Evolutionary conservation across 1,140 invertebrate species (phyloP).

Genomic region (Dermatophagoides farinae): DNA sequence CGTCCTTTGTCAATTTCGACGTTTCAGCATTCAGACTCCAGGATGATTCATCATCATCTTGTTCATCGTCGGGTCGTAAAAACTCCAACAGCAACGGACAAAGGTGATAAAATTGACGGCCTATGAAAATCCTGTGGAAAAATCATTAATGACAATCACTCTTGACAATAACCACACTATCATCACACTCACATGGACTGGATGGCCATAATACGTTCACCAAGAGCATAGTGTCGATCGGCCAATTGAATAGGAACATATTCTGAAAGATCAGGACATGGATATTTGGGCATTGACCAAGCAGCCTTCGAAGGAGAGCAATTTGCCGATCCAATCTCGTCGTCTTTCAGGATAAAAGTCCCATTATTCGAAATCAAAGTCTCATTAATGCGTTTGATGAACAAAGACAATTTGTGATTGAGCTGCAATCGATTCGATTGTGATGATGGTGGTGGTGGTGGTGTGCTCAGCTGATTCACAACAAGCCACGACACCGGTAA

Average conservation of each 20-base stretch:
- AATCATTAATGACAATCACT: neutral
- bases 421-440: neutral
- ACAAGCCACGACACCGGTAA: neutral
- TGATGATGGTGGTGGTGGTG: neutral
- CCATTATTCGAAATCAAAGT: conserved; percentile 32
- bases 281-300: conserved; percentile 26
- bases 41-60: neutral
- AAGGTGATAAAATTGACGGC: conserved; percentile 60
- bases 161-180: too few relatives aligned
- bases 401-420: conserved; percentile 36
- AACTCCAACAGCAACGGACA: conserved; percentile 58
- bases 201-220: conserved; percentile 66
- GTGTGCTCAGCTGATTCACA: too few relatives aligned
- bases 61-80: conserved; percentile 12
- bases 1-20: neutral
- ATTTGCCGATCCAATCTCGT: too few relatives aligned
- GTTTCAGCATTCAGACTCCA: neutral
- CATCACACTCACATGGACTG: conserved; percentile 47
- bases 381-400: conserved; percentile 50
- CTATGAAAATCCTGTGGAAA: conserved; percentile 46
- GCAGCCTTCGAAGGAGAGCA: neutral
- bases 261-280: conserved; percentile 41
- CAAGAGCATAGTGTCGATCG: conserved; percentile 52
- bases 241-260: conserved; percentile 46
- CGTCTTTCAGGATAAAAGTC: neutral